Percentiles rank a stretch among this genome's conserved stretches.
These are phyloP conservation scores for Athalia cordata DNA, from an alignment of 2,888 invertebrate species.

Conservation along the genomic window DNA sequence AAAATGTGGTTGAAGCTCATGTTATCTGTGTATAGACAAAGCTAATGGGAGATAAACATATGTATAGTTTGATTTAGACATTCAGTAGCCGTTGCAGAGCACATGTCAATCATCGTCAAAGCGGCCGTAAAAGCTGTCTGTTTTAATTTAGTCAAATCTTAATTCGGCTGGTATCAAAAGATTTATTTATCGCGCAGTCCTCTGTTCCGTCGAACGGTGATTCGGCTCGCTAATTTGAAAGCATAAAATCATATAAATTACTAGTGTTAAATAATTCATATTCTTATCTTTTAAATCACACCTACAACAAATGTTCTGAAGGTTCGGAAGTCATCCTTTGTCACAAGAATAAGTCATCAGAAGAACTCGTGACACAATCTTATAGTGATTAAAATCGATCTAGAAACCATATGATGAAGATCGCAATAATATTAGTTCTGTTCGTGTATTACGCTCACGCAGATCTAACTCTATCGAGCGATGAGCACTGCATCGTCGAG, in stretches of 20 bases:
- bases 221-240: conserved; percentile 11
- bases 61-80: conserved; percentile 20
- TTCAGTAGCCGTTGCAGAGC: conserved; percentile 43
- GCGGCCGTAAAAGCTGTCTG: conserved; percentile 64
- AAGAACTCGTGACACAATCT: not conserved
- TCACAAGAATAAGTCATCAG: no score
- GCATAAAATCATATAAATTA: not conserved
- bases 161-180: conserved; percentile 14
- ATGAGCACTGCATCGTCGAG: not conserved
- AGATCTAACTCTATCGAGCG: not conserved
- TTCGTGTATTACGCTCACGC: not conserved
- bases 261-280: no score
- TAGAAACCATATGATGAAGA: conserved; percentile 13
- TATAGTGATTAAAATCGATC: not conserved
- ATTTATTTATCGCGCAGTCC: conserved; percentile 26
- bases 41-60: not conserved
- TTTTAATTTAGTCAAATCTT: conserved; percentile 58
- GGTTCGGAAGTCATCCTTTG: no score
- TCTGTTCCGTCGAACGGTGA: conserved; percentile 6
- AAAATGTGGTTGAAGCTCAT: no score
- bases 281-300: no score
- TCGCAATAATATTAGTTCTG: not conserved
- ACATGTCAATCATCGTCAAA: conserved; percentile 63
- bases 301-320: no score
- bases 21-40: no score